Evolutionary conservation across 2,888 invertebrate genomes (phyloP), one percentile per base, ranked within the genome.

Genomic region (Cheilosia urbana): DNA sequence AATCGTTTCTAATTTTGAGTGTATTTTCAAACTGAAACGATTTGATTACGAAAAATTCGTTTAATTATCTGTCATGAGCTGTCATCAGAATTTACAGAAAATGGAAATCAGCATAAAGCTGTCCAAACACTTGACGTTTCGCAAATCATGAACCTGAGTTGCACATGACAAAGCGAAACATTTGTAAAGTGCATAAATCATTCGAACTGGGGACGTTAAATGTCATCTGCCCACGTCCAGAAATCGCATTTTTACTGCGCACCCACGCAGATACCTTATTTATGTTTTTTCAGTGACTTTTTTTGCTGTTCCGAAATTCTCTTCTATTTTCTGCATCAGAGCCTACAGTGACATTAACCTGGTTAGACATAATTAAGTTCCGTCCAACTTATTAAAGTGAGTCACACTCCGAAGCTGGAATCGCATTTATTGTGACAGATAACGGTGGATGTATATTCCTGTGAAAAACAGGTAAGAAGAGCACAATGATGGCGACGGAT

Each of bases 361-460:
- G n/a, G 15, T 30, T 24, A 45, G 3, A 40, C 19, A 37, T 37
- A 53, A 62, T 62, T 40, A 62, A 27, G 40, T 42, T 42, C 57
- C 55, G 30, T 51, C 15, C 34, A 51, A 37, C 2, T 57, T 63
- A 17, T 53, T 40, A 68, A n/a, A 45, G n/a, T 49, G 34, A 60
- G 27, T 24, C 27, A 40, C 30, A 49, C 47, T 15, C 13, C 24
- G 13, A 24, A 34, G 13, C 21, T 37, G 24, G 13, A 58, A 47
- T 13, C 7, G 24, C 58, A 27, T 37, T 40, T 13, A 1, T 62
- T 40, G 7, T 51, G 71, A 62, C 71, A 51, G 27, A 51, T 72
- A 58, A 13, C 27, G 55, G 19, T 19, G 27, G 13, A 45, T 30
- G 40, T 4, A 37, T 37, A 37, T 37, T 37, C 4, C 13, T 37